Percentiles rank a stretch among this genome's conserved stretches.
phyloP scores from a whole-genome alignment of 2,888 invertebrate genomes.

The Drosophila merina region DNA sequence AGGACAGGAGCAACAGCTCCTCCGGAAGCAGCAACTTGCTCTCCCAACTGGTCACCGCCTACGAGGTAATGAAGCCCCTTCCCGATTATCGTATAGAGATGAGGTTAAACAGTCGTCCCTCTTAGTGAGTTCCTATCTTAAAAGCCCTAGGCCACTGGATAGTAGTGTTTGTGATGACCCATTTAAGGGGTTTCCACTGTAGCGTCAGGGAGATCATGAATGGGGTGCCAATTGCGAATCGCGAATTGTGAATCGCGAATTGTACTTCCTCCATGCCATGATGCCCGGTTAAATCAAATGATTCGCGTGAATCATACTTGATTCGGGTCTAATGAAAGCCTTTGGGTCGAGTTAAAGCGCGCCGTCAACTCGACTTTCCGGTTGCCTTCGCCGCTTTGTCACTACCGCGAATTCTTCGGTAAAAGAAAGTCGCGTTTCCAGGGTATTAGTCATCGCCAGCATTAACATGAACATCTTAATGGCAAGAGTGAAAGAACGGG shows the following conservation, averaged over 20 bases:
- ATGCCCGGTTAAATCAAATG: neutral
- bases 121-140: no score
- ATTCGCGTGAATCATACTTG: constrained; percentile 23
- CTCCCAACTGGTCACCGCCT: constrained; percentile 64
- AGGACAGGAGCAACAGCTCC: constrained; percentile 59
- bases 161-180: no score
- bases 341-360: constrained; percentile 13
- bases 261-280: constrained; percentile 31
- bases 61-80: constrained; percentile 70
- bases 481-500: constrained; percentile 5
- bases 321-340: constrained; percentile 25
- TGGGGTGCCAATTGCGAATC: constrained; percentile 38
- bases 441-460: constrained; percentile 35
- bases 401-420: constrained; percentile 22
- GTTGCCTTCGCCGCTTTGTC: constrained; percentile 27
- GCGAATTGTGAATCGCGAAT: constrained; percentile 32
- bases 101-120: no score
- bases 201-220: constrained; percentile 13
- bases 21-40: constrained; percentile 59
- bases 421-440: constrained; percentile 37
- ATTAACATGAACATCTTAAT: constrained; percentile 20
- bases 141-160: no score
- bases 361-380: constrained; percentile 46
- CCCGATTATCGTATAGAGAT: no score
- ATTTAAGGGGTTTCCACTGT: constrained; percentile 9